Evolutionary conservation across 1,140 invertebrate genomes (phyloP), one percentile per base, ranked within the genome.

Genomic region (Apis cerana): DNA sequence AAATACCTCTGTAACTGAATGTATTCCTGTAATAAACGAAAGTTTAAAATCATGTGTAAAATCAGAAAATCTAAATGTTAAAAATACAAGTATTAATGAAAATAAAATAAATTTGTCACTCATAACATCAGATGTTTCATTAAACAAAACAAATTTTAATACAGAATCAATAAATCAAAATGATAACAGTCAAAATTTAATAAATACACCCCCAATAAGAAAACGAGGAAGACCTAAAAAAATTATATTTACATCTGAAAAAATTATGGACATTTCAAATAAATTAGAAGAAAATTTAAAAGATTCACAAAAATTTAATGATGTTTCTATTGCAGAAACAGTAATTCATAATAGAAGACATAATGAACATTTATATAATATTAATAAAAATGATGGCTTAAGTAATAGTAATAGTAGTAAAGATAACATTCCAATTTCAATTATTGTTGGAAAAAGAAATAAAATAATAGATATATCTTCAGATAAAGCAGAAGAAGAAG

Each of bases 161-260:
- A 15, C 15, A 50, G 58, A 2, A 61, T n/a, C 54, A 23, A 56
- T 48, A 33, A 75, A 27, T 78, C 50, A 61, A 50, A 61, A 21
- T 17, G 15, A 61, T 67, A 59, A 61, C 2, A 77, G 56, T 81
- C 76, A 84, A 48, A 64, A 5, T 21, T 56, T 52, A 9, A 64
- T 69, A 21, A 11, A 58, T 82, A 21, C 13, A 62, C 17, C 61
- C 59, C 10, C 43, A 52, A 58, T 43, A 61, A 80, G 48, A 56
- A 90, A 72, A 79, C 87, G 75, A 48, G 89, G 89, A 76, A 89
- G 89, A 72, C 88, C 90, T 52, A 85, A 15, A 61, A 86, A 83
- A 79, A 19, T 1, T 21, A 10, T 43, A 50, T 65, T n/a, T 48
- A 33, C 54, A 64, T 19, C 21, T 23, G 21, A 80, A 58, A 9